Evolutionary conservation across 64 coral and sea anemone species (phyloP).

Genomic region (Hydrozoanthus tunicans): DNA sequence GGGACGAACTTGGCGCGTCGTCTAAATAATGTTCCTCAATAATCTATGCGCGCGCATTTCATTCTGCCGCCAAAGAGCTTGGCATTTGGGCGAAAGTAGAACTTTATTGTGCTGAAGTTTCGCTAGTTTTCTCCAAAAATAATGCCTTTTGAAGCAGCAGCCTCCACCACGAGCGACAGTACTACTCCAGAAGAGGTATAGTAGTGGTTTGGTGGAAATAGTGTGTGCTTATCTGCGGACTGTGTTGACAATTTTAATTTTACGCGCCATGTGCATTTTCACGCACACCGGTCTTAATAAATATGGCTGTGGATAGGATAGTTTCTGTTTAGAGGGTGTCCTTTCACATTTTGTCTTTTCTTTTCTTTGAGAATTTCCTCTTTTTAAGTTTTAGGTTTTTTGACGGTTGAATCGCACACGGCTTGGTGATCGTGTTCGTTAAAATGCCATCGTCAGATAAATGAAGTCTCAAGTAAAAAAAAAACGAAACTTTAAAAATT

Average conservation of each 20-base stretch:
- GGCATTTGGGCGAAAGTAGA: constrained; percentile 1
- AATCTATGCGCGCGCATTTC: neutral
- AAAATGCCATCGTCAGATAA: neutral
- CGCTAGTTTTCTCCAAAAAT: constrained; percentile 42
- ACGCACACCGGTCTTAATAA: neutral
- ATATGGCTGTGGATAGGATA: neutral
- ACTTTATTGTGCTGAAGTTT: neutral
- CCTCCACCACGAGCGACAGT: constrained; percentile 83
- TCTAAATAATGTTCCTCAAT: neutral
- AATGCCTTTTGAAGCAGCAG: constrained; percentile 75
- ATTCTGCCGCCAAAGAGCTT: constrained; percentile 67
- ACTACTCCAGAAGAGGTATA: constrained; percentile 76
- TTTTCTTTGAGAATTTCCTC: neutral
- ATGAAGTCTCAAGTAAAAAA: neutral
- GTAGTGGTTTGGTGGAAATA: neutral
- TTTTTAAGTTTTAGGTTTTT: neutral
- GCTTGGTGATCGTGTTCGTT: neutral
- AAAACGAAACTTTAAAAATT: neutral
- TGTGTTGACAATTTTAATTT: neutral
- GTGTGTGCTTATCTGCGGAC: neutral
- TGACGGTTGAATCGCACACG: neutral
- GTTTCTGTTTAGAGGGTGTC: neutral
- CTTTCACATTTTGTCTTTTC: neutral
- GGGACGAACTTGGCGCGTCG: neutral
- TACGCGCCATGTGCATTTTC: constrained; percentile 43